Evolutionary conservation across 2,797 vertebrate genomes (phyloP), one percentile per base, ranked within the genome.

Genomic region (Lepus townsendii): DNA sequence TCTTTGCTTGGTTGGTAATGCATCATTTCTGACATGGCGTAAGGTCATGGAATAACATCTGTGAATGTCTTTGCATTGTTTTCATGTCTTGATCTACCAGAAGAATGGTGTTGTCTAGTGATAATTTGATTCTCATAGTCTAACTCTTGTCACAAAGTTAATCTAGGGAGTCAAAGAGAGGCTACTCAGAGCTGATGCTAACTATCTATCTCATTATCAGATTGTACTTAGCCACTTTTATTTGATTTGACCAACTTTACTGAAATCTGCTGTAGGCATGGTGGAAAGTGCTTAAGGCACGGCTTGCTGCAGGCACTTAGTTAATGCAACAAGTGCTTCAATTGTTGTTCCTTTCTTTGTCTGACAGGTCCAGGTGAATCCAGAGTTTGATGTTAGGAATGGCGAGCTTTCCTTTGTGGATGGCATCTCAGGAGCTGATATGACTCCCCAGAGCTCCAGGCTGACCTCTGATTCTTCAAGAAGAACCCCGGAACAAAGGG

Each of bases 301-400:
- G 0, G 9, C 22, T 38, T 32, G 19, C 20, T 83, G 38, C 42
- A 27, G 26, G 35, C 75, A 27, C 24, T 57, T 35, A 13, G 38
- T 47, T 22, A 60, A 27, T 27, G 82, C 88, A 84, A 76, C 88
- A 71, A 22, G 13, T 16, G 8, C 38, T 80, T 57, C 11, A 20
- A 47, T 22, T 85, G n/a, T 75, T 66, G 24, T 57, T 95, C 79
- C 42, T 32, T n/a, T 93, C 30, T 95, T 85, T 96, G 72, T 78
- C 86, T 50, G 6, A 54, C 87, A 98, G 98, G 98, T 98, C 93
- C 97, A 96, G 42, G 32, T 71, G 9, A 95, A 80, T 78, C 93
- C 97, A 72, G 97, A 97, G 75, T 50, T 60, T 66, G 77, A 0
- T 5, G 71, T 95, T 66, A 89, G 57, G 52, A 93, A 42, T 0